A percentile compares a stretch with the other conserved stretches of the same genome.
These are phyloP conservation scores for Whitmania pigra DNA, from an alignment of 1,140 invertebrate species.

Conservation along the genomic window DNA sequence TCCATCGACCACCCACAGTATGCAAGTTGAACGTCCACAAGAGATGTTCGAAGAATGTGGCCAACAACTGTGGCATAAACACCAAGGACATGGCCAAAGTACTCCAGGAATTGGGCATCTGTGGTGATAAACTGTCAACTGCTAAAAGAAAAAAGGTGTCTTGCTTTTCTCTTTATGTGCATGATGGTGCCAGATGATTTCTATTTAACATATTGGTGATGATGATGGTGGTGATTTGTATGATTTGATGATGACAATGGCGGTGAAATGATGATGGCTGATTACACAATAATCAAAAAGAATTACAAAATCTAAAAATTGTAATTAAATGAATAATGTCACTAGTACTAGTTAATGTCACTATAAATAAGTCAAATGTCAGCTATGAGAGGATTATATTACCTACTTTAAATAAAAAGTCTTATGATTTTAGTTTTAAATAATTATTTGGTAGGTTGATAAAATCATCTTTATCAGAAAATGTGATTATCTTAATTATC, in stretches of 20 bases:
- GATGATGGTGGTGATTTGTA: neutral
- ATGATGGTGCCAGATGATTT: no score
- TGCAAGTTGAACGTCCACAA: constrained; percentile 98
- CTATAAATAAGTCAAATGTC: no score
- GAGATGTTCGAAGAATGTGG: constrained; percentile 94
- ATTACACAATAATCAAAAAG: no score
- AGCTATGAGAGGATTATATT: no score
- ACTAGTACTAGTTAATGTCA: no score
- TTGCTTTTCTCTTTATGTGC: neutral
- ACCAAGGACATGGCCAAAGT: constrained; percentile 88
- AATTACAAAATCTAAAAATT: no score
- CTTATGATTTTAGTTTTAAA: no score
- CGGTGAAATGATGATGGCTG: neutral
- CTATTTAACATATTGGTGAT: neutral
- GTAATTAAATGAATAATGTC: no score
- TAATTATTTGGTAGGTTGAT: no score
- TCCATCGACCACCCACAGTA: constrained; percentile 30
- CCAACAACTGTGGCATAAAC: constrained; percentile 97
- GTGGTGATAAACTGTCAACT: constrained; percentile 66
- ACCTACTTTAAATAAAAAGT: no score
- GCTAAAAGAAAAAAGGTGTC: constrained; percentile 45
- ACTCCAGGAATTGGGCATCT: constrained; percentile 76
- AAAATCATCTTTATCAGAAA: no score
- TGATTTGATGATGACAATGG: neutral
- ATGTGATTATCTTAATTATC: no score